Conservation (phyloP, 53 echinoderm and acorn worm genomes). For the Luidia sarsii region DNA sequence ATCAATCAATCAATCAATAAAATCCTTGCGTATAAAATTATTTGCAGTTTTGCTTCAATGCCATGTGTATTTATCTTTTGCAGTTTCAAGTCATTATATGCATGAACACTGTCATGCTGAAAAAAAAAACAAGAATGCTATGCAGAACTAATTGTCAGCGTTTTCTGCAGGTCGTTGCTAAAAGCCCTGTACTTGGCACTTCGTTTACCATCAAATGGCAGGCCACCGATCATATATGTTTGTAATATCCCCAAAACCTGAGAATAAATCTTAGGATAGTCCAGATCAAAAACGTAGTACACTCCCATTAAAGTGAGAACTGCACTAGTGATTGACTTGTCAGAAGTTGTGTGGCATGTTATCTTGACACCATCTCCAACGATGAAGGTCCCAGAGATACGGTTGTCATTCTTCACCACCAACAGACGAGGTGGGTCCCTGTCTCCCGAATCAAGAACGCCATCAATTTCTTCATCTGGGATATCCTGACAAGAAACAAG, state of each 20-base stretch:
- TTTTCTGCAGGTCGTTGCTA: not conserved
- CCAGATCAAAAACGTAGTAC: slow-evolving; percentile 45
- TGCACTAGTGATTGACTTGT: slow-evolving; percentile 5
- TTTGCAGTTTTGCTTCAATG: no score
- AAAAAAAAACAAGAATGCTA: no score
- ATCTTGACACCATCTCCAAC: slow-evolving; percentile 21
- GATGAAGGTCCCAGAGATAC: not conserved
- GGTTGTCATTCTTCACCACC: not conserved
- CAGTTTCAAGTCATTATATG: no score
- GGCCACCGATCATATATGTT: slow-evolving; percentile 2
- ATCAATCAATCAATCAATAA: no score
- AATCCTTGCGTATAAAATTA: no score
- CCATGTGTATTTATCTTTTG: no score
- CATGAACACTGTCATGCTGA: no score
- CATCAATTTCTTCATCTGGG: not conserved
- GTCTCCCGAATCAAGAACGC: not conserved
- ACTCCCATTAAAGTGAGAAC: slow-evolving; percentile 17
- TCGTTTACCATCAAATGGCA: slow-evolving; percentile 28
- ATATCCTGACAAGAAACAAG: slow-evolving; percentile 25
- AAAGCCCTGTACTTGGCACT: slow-evolving; percentile 31
- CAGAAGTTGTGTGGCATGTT: slow-evolving; percentile 10
- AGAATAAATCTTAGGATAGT: slow-evolving; percentile 33
- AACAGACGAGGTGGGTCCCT: slow-evolving; percentile 1
- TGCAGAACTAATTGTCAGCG: no score
- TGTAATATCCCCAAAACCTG: slow-evolving; percentile 39